These are phyloP conservation scores for Podocnemis expansa DNA, from an alignment of 2,113 vertebrate species.

Conservation along the genomic window DNA sequence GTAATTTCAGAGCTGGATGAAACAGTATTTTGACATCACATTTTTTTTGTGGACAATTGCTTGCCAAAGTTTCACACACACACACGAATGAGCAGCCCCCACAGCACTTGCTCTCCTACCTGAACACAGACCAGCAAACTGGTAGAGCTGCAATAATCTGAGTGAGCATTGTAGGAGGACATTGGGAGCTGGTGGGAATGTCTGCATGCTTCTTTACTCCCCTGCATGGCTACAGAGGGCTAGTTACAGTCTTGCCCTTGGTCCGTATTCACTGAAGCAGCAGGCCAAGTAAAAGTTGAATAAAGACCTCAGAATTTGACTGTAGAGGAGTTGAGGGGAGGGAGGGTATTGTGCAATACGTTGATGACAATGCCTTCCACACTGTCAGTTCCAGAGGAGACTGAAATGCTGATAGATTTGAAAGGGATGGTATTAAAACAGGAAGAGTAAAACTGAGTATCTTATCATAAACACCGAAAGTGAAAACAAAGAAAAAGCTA, in stretches of 20 bases:
- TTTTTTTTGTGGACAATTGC: not conserved
- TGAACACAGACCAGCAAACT: not conserved
- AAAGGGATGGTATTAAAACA: rapidly evolving
- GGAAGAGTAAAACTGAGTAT: not conserved
- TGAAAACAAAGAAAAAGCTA: not conserved
- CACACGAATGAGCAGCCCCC: not conserved
- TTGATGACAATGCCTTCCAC: not conserved
- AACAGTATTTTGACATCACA: not conserved
- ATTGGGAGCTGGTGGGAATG: rapidly evolving
- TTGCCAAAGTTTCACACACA: not conserved
- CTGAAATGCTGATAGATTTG: not conserved
- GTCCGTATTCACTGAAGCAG: not conserved
- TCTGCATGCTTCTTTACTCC: not conserved
- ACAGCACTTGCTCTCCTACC: not conserved
- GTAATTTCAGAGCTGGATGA: not conserved
- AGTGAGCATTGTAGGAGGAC: rapidly evolving
- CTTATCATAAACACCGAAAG: rapidly evolving
- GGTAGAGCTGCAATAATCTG: not conserved
- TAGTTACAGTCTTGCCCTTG: not conserved
- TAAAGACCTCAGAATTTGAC: not conserved
- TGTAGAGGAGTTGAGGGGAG: not conserved
- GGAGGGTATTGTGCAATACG: rapidly evolving
- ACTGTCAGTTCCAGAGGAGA: rapidly evolving
- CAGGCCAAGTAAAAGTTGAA: not conserved
- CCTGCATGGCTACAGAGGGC: rapidly evolving